phyloP scores from a whole-genome alignment of 1,140 invertebrate species.

The Zophobas morio region DNA sequence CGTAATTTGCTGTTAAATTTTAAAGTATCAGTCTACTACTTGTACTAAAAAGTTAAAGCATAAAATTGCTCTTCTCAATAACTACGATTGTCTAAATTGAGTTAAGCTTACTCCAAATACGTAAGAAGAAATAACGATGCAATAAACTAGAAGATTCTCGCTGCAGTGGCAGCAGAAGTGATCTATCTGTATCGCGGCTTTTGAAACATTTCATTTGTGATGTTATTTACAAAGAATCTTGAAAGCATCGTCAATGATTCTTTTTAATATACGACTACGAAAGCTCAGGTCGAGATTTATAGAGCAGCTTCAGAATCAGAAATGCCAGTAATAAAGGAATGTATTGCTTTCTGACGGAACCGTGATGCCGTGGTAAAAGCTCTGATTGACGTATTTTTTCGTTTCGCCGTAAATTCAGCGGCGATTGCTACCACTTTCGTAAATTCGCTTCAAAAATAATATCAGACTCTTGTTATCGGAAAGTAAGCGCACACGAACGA shows the following conservation, averaged over 20 bases:
- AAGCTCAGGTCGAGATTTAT: slow-evolving; percentile 21
- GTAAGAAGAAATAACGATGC: too few species aligned
- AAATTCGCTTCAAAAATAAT: slow-evolving; percentile 3
- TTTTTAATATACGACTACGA: not conserved
- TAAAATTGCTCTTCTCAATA: too few species aligned
- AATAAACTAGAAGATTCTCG: too few species aligned
- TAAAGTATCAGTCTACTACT: too few species aligned
- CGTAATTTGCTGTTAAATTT: too few species aligned
- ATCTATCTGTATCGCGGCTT: not conserved
- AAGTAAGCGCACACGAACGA: not conserved
- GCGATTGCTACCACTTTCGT: slow-evolving; percentile 2
- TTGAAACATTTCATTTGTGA: slow-evolving; percentile 12
- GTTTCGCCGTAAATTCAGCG: slow-evolving; percentile 3
- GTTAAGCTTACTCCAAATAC: too few species aligned
- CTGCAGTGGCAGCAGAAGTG: too few species aligned
- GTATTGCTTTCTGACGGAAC: slow-evolving; percentile 31
- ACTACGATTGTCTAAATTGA: too few species aligned
- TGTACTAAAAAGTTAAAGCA: too few species aligned
- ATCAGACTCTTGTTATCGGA: not conserved
- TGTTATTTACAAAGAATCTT: not conserved
- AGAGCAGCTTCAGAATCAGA: slow-evolving; percentile 22
- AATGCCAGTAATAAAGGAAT: slow-evolving; percentile 34
- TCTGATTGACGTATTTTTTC: slow-evolving; percentile 30
- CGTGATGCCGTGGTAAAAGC: slow-evolving; percentile 17
- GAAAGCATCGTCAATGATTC: not conserved